Percentiles rank a stretch among this genome's conserved stretches.
phyloP scores from a whole-genome alignment of 2,113 vertebrate genomes.

The Passer montanus region DNA sequence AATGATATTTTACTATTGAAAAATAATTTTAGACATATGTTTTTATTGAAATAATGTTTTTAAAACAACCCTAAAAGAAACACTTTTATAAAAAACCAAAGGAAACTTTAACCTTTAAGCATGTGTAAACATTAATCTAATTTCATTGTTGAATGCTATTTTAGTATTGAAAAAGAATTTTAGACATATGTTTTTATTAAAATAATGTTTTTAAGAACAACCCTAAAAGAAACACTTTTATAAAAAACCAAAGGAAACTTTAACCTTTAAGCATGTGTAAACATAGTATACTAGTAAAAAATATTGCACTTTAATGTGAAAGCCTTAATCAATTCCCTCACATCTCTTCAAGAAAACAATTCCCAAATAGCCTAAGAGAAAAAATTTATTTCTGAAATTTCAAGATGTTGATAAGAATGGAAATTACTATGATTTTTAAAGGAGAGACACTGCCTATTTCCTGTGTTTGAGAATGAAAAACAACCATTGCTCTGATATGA shows the following conservation, averaged over 20 bases:
- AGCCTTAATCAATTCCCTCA: not conserved
- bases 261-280: not conserved
- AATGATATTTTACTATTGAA: too few species aligned
- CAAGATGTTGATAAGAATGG: not conserved
- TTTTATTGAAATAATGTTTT: too few species aligned
- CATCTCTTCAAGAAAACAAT: not conserved
- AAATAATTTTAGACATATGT: too few species aligned
- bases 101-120: too few species aligned
- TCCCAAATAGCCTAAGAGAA: not conserved
- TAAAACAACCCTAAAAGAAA: too few species aligned
- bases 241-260: not conserved
- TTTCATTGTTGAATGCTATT: not conserved
- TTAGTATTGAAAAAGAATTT: not conserved
- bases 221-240: accelerated
- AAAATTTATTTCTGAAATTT: not conserved
- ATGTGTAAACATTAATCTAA: too few species aligned
- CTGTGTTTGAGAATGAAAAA: not conserved
- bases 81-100: too few species aligned
- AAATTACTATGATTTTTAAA: not conserved
- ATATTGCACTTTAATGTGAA: not conserved
- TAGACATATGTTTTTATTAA: not conserved
- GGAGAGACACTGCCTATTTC: not conserved
- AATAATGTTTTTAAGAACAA: not conserved
- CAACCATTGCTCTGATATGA: not conserved
- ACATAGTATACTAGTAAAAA: not conserved